Evolutionary conservation across 1,140 invertebrate species (phyloP).

Genomic region (Caenorhabditis remanei): DNA sequence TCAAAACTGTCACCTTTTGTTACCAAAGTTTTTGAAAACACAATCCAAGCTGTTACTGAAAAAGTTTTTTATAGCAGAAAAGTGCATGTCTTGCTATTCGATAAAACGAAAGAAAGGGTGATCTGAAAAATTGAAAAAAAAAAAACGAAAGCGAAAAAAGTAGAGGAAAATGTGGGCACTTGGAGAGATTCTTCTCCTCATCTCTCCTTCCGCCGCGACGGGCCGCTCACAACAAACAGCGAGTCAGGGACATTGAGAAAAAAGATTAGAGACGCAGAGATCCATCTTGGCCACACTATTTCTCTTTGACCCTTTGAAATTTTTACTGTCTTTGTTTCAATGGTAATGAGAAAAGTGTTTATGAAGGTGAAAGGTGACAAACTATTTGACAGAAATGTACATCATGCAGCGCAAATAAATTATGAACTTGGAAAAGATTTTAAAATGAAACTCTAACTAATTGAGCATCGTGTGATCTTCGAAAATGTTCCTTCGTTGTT

Average conservation of each 20-base stretch:
- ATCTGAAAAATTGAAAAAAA: conserved; percentile 14
- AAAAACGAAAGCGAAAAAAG: conserved; percentile 29
- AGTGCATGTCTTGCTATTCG: background rate
- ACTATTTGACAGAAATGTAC: conserved; percentile 50
- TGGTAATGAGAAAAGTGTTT: conserved; percentile 33
- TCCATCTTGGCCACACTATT: conserved; percentile 10
- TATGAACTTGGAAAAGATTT: background rate
- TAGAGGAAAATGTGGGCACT: conserved; percentile 36
- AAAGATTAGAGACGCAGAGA: conserved; percentile 47
- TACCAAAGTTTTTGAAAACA: too few species aligned
- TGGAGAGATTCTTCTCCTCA: conserved; percentile 5
- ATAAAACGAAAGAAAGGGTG: background rate
- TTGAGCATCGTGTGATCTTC: conserved; percentile 97
- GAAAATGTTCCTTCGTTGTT: conserved; percentile 95
- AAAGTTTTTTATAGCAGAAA: too few species aligned
- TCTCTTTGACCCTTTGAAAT: background rate
- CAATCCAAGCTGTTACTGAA: too few species aligned
- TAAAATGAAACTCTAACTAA: conserved; percentile 79
- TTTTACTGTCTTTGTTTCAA: conserved; percentile 38
- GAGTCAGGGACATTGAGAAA: conserved; percentile 14
- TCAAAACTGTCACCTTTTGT: background rate
- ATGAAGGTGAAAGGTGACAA: conserved; percentile 29
- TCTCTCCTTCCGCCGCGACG: conserved; percentile 31
- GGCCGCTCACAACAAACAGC: conserved; percentile 47
- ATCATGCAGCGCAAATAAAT: conserved; percentile 5